phyloP scores from a whole-genome alignment of 2,797 vertebrate species.

The Labroides dimidiatus region DNA sequence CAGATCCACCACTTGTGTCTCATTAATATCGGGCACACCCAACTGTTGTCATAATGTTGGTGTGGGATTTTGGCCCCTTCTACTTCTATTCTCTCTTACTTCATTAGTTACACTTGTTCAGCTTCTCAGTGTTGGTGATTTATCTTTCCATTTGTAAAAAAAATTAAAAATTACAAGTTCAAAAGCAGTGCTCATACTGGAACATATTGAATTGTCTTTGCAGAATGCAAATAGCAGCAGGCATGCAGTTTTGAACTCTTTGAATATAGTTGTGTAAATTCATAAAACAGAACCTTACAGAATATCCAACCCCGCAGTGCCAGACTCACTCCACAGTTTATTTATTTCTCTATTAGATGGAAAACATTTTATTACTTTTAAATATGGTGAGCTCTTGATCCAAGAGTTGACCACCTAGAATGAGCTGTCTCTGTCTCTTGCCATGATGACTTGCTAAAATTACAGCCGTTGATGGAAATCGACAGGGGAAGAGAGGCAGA shows the following conservation, averaged over 20 bases:
- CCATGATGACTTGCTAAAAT: constrained; percentile 22
- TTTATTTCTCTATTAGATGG: constrained; percentile 24
- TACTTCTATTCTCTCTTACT: constrained; percentile 29
- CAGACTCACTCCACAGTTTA: constrained; percentile 51
- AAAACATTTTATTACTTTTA: constrained; percentile 52
- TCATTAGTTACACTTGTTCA: constrained; percentile 26
- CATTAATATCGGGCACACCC: constrained; percentile 72
- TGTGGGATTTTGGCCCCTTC: constrained; percentile 16
- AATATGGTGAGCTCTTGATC: constrained; percentile 48
- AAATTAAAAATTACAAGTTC: neutral
- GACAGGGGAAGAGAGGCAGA: constrained; percentile 7
- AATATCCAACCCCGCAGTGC: constrained; percentile 40
- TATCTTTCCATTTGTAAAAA: neutral
- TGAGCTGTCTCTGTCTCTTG: constrained; percentile 31
- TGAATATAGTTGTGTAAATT: constrained; percentile 35
- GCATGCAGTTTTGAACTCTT: neutral
- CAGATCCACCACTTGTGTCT: constrained; percentile 73
- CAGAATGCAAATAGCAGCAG: neutral
- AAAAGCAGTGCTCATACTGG: neutral
- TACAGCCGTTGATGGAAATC: constrained; percentile 32
- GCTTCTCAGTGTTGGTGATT: constrained; percentile 23
- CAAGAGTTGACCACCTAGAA: constrained; percentile 41
- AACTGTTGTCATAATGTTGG: constrained; percentile 64
- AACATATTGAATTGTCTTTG: neutral
- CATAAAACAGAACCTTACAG: constrained; percentile 41